Percentiles rank a stretch among this genome's conserved stretches.
phyloP scores from a whole-genome alignment of 37 sponge, comb jelly and placozoan species.

The Hormiphora californensis region DNA sequence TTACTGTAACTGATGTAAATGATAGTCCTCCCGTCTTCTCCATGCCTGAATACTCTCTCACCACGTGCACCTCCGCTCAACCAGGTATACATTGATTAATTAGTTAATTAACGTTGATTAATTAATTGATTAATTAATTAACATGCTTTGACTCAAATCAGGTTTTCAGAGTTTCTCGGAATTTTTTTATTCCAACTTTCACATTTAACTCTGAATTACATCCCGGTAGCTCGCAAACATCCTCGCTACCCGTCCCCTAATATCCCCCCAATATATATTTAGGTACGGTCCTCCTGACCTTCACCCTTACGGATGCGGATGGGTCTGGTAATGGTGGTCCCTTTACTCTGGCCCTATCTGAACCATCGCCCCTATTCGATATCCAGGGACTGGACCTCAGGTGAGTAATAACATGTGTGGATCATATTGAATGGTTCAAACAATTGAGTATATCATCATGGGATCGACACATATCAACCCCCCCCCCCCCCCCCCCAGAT shows the following conservation, averaged over 20 bases:
- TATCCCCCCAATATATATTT: neutral
- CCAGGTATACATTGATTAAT: neutral
- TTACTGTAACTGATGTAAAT: slow-evolving; percentile 24
- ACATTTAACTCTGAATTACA: no score
- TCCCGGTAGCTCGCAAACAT: no score
- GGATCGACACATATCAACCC: no score
- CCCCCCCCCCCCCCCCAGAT: no score
- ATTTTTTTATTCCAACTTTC: no score
- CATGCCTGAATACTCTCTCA: neutral
- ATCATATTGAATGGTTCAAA: no score
- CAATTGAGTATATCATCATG: no score
- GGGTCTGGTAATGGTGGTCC: slow-evolving; percentile 29
- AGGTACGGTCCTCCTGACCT: neutral
- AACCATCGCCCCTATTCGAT: no score
- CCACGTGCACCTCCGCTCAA: neutral
- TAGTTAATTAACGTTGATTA: neutral
- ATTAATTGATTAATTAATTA: neutral
- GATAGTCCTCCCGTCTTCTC: neutral
- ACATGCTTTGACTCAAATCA: no score
- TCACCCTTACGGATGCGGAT: neutral
- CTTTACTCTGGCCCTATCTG: neutral
- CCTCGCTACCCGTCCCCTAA: no score
- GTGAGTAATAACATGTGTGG: neutral
- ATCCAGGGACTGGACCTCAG: neutral
- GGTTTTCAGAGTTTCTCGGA: no score